phyloP scores from a whole-genome alignment of 2,797 vertebrate genomes.

The Tokudaia tokunoshimensis region DNA sequence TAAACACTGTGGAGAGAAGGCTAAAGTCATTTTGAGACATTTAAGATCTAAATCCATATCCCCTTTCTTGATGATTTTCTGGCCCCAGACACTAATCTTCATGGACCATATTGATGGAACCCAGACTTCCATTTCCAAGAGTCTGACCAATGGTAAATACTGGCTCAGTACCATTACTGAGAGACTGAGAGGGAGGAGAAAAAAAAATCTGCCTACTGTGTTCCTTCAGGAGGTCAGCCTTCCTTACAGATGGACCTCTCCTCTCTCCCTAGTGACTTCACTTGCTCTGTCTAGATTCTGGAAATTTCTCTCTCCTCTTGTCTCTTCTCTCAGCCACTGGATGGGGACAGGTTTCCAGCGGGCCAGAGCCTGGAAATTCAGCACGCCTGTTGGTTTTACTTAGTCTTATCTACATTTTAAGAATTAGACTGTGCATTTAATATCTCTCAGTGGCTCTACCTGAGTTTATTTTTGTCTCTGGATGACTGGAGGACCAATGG shows the following conservation, averaged over 20 bases:
- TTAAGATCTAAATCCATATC: not conserved
- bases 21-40: not conserved
- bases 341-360: not conserved
- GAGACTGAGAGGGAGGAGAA: not conserved
- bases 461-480: not conserved
- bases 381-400: not conserved
- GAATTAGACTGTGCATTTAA: not conserved
- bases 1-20: not conserved
- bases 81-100: not conserved
- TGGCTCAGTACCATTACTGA: not conserved
- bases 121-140: not conserved
- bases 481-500: not conserved
- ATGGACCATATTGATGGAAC: not conserved
- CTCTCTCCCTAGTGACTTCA: not conserved
- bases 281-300: not conserved
- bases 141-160: not conserved
- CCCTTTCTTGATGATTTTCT: not conserved
- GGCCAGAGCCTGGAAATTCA: not conserved
- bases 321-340: not conserved
- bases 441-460: not conserved
- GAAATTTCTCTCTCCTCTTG: not conserved
- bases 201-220: not conserved
- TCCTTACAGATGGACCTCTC: not conserved
- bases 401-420: not conserved
- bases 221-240: not conserved